Base-by-base conservation (phyloP, 2,797 vertebrate species). In the Aphelocoma californica region DNA sequence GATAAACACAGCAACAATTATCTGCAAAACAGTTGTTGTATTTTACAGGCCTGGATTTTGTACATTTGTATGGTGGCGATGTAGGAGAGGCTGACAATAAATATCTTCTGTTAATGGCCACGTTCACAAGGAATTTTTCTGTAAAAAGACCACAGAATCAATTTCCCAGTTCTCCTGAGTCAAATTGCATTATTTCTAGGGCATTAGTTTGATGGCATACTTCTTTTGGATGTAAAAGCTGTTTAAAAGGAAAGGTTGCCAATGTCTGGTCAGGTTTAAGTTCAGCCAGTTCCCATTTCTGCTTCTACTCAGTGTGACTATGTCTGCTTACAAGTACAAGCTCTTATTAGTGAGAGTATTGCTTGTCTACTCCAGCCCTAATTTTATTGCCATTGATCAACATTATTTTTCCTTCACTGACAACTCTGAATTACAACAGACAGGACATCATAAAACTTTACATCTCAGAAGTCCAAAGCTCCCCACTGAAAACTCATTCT, bases 1-100 rank as follows among this genome's bases (percentile, higher is more conserved):
- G 65, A 85, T 80, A 90, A 91, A 86, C 74, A 86, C 66, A 67
- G 74, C 44, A 83, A 93, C 84, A 79, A 58, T 90, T 93, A 90
- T 47, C 71, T 84, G 64, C 58, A 56, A 64, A 96, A 64, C 48
- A 80, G 67, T 92, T 81, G 51, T 61, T 92, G 40, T 36, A 25
- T 88, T 93, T 82, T 50, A 47, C 16, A 61, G 67, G 64, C 67
- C 65, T 87, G 86, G 65, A 65, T 89, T 86, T 86, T 72, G 40
- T 86, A 51, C 57, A 6, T 74, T 92, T 91, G 66, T n/a, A 16
- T 4, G 21, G 48, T 77, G 77, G 40, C 0, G 0, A 32, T 42
- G 57, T 19, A 81, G 67, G 42, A 88, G 38, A 79, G 64, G 28
- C 48, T 48, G 60, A 85, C 71, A 87, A 66, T 58, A 83, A 91